Base-by-base conservation (phyloP, 2,113 vertebrate species). In the Megaleporinus macrocephalus region DNA sequence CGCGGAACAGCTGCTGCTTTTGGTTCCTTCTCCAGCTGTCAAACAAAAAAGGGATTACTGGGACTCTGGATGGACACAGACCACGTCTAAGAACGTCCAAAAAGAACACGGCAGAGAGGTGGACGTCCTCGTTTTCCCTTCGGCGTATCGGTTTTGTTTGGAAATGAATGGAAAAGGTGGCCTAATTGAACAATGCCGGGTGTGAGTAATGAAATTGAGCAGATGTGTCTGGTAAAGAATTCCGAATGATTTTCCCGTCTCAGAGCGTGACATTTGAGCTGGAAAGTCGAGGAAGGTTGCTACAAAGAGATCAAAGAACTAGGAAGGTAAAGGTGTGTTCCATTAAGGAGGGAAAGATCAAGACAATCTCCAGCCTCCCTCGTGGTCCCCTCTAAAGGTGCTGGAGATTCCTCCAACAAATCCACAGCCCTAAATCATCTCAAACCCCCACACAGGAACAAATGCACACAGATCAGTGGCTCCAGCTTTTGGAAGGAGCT, bases 1-100 rank as follows among this genome's bases (percentile, higher is more conserved):
- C 65, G 18, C 65, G 22, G 16, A n/a, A n/a, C n/a, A n/a, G n/a
- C n/a, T 2, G 1, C 36, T 44, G 11, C 9, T 7, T 14, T 29
- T 61, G 57, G 57, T 61, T 61, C 57, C n/a, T 61, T 15, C 24
- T 44, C n/a, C 66, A 70, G 66, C 24, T 61, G n/a, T 61, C 65
- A 22, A 12, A 69, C 4, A 69, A 33, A 69, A 69, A 66, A n/a
- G 24, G 3, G 65, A 68, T 68, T 68, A 68, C 65, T 68, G 18
- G 3, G 5, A 30, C 65, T 68, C 29, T 7, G 30, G 15, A 11
- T 33, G 65, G 65, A 68, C 62, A 5, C 1, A 13, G n/a, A 63
- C n/a, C n/a, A 59, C 4, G 22, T 62, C 49, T 15, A 51, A 18
- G 16, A 51, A 51, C 20, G 53, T 55, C 53, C 20, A 6, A 7